phyloP scores from a whole-genome alignment of 2,113 vertebrate genomes.

The Podilymbus podiceps region DNA sequence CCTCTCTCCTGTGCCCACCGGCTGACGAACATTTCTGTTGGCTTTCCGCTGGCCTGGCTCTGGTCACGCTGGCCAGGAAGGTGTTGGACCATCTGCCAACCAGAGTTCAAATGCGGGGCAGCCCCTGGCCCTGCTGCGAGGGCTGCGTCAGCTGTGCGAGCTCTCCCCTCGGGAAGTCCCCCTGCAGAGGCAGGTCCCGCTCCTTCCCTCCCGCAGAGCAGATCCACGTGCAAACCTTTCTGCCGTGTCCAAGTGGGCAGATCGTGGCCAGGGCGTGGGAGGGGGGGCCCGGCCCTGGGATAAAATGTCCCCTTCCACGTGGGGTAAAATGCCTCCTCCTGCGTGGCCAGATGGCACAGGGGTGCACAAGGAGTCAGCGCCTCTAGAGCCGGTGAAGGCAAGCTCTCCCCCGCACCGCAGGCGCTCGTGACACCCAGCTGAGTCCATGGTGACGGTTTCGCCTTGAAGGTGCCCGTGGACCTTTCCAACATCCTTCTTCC shows the following conservation, averaged over 20 bases:
- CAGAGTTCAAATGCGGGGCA: accelerated
- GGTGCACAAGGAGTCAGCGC: neutral
- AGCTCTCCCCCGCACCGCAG: neutral
- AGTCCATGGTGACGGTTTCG: neutral
- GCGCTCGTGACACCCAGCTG: accelerated
- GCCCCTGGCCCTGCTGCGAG: neutral
- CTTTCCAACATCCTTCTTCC: neutral
- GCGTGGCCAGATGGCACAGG: neutral
- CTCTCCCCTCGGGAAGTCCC: neutral
- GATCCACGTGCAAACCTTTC: neutral
- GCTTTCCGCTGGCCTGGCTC: neutral
- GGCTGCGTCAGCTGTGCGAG: accelerated
- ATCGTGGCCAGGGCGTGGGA: neutral
- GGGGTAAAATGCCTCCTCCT: neutral
- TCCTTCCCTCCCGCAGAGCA: neutral
- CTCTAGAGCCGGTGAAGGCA: neutral
- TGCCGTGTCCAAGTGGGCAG: neutral
- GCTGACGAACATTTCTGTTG: neutral
- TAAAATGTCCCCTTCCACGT: neutral
- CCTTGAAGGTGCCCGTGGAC: neutral
- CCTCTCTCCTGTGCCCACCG: neutral
- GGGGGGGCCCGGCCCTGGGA: neutral
- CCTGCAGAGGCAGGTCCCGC: neutral
- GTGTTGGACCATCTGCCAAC: neutral
- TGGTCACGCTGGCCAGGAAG: accelerated